Percentiles rank a stretch among this genome's conserved stretches.
Conservation (phyloP, 2,888 invertebrate genomes). For the Limenitis arthemis region DNA sequence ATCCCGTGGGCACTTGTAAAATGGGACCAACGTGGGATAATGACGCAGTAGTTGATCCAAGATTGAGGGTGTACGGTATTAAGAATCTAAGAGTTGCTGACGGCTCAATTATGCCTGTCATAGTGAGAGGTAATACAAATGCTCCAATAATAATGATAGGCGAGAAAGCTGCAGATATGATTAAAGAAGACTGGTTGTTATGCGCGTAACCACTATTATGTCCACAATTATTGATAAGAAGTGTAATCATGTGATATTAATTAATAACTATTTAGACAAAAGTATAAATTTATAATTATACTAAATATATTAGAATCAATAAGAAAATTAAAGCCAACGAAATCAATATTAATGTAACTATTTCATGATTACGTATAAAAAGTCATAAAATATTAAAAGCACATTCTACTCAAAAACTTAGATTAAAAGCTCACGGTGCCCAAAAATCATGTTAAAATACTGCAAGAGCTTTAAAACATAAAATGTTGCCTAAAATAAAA, state of each 20-base stretch:
- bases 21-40: slow-evolving; percentile 77
- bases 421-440: too few relatives aligned
- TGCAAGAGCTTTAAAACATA: not conserved
- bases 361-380: too few relatives aligned
- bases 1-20: slow-evolving; percentile 79
- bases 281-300: too few relatives aligned
- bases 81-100: slow-evolving; percentile 76
- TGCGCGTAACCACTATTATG: not conserved
- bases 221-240: not conserved
- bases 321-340: too few relatives aligned
- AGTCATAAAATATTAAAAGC: too few relatives aligned
- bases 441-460: too few relatives aligned
- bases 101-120: slow-evolving; percentile 76
- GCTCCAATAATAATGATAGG: slow-evolving; percentile 90
- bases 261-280: not conserved
- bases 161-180: slow-evolving; percentile 85
- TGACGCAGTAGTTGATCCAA: slow-evolving; percentile 76
- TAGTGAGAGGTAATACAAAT: slow-evolving; percentile 83
- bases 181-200: slow-evolving; percentile 69
- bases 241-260: not conserved
- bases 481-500: not conserved
- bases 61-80: slow-evolving; percentile 75
- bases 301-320: too few relatives aligned
- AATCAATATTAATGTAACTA: too few relatives aligned
- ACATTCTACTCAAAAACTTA: too few relatives aligned